These are phyloP conservation scores for Apostichopus parvimensis DNA, from an alignment of 35 echinoderm and acorn worm genomes.

Conservation along the genomic window DNA sequence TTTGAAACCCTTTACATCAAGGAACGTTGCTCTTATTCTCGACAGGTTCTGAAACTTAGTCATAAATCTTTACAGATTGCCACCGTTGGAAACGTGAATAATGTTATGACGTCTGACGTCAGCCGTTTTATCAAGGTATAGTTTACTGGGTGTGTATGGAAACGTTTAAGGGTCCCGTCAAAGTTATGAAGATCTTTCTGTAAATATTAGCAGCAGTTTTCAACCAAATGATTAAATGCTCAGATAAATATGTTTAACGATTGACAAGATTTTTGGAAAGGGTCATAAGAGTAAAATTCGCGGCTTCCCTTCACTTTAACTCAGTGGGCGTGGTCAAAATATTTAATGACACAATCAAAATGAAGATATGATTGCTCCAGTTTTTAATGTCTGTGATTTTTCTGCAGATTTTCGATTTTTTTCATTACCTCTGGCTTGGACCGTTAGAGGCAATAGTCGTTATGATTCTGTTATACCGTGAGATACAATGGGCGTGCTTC, in stretches of 20 bases:
- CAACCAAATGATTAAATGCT: too few species aligned
- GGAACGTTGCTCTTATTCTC: background rate
- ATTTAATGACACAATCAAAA: background rate
- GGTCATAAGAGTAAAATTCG: too few species aligned
- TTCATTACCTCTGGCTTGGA: slow-evolving; percentile 86
- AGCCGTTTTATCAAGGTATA: slow-evolving; percentile 83
- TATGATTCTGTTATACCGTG: slow-evolving; percentile 43
- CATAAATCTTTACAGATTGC: slow-evolving; percentile 68
- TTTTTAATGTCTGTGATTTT: background rate
- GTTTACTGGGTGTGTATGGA: background rate
- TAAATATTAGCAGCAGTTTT: too few species aligned
- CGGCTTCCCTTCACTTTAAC: too few species aligned
- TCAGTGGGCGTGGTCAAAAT: background rate
- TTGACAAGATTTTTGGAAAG: too few species aligned
- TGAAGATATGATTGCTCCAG: background rate
- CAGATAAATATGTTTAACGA: too few species aligned
- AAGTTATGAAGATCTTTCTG: too few species aligned
- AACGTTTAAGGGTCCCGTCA: too few species aligned
- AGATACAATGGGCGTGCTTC: slow-evolving; percentile 73
- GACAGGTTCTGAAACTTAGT: slow-evolving; percentile 72
- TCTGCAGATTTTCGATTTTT: slow-evolving; percentile 54
- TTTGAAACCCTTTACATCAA: too few species aligned
- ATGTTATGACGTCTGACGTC: slow-evolving; percentile 94
- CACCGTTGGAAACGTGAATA: slow-evolving; percentile 84
- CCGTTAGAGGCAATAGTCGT: slow-evolving; percentile 61